Evolutionary conservation across 2,888 invertebrate species (phyloP).

Genomic region (Sminthurides aquaticus): DNA sequence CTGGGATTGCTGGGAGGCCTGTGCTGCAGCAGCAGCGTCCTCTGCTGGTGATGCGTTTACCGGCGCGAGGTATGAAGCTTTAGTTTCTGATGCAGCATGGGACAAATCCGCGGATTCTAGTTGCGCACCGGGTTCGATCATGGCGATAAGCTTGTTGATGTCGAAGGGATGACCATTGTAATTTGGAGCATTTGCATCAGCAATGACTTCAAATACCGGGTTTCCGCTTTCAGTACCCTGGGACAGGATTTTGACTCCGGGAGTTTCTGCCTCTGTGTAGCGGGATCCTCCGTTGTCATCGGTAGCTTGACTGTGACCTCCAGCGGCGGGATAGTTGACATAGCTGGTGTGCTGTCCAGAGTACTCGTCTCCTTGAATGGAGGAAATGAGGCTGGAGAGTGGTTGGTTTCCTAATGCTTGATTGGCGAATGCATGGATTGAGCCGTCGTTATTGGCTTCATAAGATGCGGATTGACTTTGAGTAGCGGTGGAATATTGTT

Average conservation of each 20-base stretch:
- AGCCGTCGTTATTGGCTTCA: neutral
- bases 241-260: conserved; percentile 32
- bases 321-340: neutral
- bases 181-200: conserved; percentile 38
- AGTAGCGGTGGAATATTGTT: neutral
- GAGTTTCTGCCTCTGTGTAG: conserved; percentile 10
- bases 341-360: neutral
- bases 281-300: neutral
- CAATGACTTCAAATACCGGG: conserved; percentile 39
- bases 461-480: neutral
- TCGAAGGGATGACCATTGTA: conserved; percentile 42
- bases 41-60: conserved; percentile 4
- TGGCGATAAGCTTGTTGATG: conserved; percentile 37
- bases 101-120: conserved; percentile 26
- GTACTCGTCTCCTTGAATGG: neutral
- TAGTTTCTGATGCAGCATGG: conserved; percentile 28
- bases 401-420: conserved; percentile 12
- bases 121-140: conserved; percentile 41
- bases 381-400: neutral
- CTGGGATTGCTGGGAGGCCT: too few species aligned
- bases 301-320: neutral
- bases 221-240: conserved; percentile 32
- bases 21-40: neutral
- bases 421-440: conserved; percentile 5
- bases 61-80: conserved; percentile 20